A percentile compares a stretch with the other conserved stretches of the same genome.
Evolutionary conservation across 2,113 vertebrate species (phyloP).

Genomic region (Cottus gobio): DNA sequence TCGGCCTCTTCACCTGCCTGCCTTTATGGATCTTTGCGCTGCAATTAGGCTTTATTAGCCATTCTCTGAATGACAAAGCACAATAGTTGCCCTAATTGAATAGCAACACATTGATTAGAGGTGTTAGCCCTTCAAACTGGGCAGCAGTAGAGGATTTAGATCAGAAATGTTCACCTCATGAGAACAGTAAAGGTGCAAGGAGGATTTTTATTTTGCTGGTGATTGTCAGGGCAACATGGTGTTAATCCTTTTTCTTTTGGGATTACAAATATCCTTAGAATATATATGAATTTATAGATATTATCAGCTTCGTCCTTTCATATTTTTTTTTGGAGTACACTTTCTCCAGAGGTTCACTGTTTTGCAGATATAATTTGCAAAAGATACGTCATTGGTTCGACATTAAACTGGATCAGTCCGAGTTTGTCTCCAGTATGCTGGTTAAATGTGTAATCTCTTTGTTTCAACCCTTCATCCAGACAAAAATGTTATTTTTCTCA

Average conservation of each 20-base stretch:
- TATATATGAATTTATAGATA: too few relatives aligned
- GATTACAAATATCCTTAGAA: background rate
- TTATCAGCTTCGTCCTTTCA: too few relatives aligned
- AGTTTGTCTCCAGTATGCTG: background rate
- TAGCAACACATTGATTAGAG: conserved; percentile 74
- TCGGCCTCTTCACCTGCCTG: conserved; percentile 67
- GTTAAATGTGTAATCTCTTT: background rate
- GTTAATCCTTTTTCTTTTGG: background rate
- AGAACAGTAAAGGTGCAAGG: background rate
- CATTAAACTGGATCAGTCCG: background rate
- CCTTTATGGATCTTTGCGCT: conserved; percentile 77
- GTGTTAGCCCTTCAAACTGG: conserved; percentile 58
- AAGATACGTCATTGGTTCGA: background rate
- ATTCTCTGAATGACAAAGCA: conserved; percentile 70
- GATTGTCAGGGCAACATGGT: background rate
- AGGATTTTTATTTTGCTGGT: background rate
- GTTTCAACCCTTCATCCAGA: background rate
- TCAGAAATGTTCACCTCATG: conserved; percentile 13
- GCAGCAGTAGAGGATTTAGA: conserved; percentile 19
- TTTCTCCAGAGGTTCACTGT: background rate
- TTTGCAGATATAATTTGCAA: background rate
- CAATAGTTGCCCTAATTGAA: conserved; percentile 74
- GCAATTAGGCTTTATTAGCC: conserved; percentile 82
- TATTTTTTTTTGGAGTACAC: background rate
- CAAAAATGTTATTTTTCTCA: background rate